Evolutionary conservation across 2,797 vertebrate genomes (phyloP), one percentile per base, ranked within the genome.

Genomic region (Adrianichthys oophorus): DNA sequence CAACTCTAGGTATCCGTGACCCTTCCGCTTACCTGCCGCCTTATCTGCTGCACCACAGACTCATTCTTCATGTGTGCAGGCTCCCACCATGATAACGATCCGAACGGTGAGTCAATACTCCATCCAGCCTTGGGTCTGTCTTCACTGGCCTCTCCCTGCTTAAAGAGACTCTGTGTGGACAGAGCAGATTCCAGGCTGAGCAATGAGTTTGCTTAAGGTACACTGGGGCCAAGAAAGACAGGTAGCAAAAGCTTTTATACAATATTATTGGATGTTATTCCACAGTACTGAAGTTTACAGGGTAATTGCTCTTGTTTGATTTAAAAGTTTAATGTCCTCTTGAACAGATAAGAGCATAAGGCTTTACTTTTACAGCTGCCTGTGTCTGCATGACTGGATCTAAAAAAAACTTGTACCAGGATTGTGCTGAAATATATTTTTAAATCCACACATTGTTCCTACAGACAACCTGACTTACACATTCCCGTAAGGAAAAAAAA

Each of bases 41-140:
- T 89, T 89, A 88, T 90, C 87, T 80, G 79, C 82, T 16, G 56
- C 70, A 1, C 76, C 77, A 76, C 70, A 83, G 71, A 85, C 82
- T 76, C 77, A 85, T 88, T 87, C 74, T 68, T 88, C 86, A 87
- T 76, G 76, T 86, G 88, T 76, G 74, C 47, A 54, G 63, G 84
- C 88, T 90, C 88, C 88, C 89, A 89, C 86, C 46, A 41, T 86
- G 89, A 90, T 90, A 90, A 89, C 83, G 70, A 59, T 65, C 57
- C 16, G 64, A 70, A 71, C 59, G 62, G 78, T 78, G 82, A 80
- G 86, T 88, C 86, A 88, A 88, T 83, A 86, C 70, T 58, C 21
- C 56, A 80, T 58, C 21, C 56, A 80, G 80, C 80, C 74, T 66
- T 64, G 71, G 62, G 53, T 78, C 85, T 80, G 78, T 80, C 83